Base-by-base conservation (phyloP, 2,113 vertebrate species). In the Stigmatopora argus region DNA sequence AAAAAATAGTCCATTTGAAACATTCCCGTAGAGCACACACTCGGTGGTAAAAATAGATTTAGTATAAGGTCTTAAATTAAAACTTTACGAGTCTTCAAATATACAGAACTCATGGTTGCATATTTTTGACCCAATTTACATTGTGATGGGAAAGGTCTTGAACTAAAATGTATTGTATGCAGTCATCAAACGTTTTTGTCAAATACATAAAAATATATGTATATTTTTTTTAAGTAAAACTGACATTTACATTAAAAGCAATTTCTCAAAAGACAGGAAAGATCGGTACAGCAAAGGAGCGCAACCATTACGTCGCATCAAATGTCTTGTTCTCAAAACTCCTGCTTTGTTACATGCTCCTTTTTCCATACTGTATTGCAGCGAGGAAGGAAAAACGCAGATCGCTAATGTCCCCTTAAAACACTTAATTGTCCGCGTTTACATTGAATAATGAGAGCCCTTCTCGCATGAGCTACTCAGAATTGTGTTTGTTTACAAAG, bases 71-170 rank as follows among this genome's bases (percentile, higher is more conserved):
- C 51, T 53, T 53, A 13, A 23, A 53, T 19, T 13, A 3, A 53
- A 23, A 19, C 21, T 21, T 53, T 21, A 5, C 3, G 26, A 31
- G 26, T 31, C 1, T 31, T n/a, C n/a, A 31, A 31, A 31, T 31
- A 31, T 31, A 31, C 26, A 31, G 26, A 31, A 31, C 26, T 31
- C 26, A 31, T 31, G 26, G 26, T 31, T 31, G 26, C 26, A 31
- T 31, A 81, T 89, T 89, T 69, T 83, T 90, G 91, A 92, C 94
- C 91, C 93, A 83, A 84, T 71, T 63, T 76, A 87, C 86, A 82
- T 62, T 45, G 13, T 65, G 49, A 46, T 77, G 46, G 61, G 65
- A 71, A 72, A 80, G 75, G 72, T 82, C 71, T 80, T 87, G 83
- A 79, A 79, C 83, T 75, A 73, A 56, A 72, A 65, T 67, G 63